phyloP scores from a whole-genome alignment of 2,113 vertebrate species.

The Tupaia chinensis region DNA sequence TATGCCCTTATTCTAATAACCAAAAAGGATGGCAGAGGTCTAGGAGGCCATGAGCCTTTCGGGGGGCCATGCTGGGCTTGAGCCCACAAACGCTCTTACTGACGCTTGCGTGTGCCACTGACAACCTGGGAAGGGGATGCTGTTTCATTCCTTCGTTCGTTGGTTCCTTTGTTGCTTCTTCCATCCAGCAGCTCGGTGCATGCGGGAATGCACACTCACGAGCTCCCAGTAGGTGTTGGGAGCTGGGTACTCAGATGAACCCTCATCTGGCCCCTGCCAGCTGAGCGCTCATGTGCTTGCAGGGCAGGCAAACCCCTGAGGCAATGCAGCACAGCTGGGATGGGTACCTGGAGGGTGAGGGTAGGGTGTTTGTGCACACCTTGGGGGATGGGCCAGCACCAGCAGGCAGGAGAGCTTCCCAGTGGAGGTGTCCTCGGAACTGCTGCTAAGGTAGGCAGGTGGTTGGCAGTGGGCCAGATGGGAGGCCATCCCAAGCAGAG shows the following conservation, averaged over 20 bases:
- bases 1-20: background rate
- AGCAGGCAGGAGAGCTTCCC: background rate
- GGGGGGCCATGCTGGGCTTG: background rate
- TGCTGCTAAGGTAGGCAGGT: background rate
- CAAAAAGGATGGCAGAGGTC: background rate
- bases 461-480: background rate
- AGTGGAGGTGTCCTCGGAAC: background rate
- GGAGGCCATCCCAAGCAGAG: background rate
- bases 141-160: background rate
- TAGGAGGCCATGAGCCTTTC: background rate
- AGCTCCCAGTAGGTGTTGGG: background rate
- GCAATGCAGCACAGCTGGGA: background rate
- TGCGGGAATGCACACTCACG: background rate
- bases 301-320: background rate
- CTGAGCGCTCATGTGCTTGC: background rate
- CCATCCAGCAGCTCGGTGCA: background rate
- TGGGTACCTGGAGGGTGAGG: background rate
- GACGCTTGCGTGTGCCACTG: background rate
- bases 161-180: background rate
- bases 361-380: too few species aligned
- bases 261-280: background rate
- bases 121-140: background rate
- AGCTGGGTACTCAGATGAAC: background rate
- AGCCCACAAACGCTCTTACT: background rate
- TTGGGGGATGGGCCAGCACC: background rate